Base-by-base conservation (phyloP, 1,140 invertebrate species). In the Globodera rostochiensis region DNA sequence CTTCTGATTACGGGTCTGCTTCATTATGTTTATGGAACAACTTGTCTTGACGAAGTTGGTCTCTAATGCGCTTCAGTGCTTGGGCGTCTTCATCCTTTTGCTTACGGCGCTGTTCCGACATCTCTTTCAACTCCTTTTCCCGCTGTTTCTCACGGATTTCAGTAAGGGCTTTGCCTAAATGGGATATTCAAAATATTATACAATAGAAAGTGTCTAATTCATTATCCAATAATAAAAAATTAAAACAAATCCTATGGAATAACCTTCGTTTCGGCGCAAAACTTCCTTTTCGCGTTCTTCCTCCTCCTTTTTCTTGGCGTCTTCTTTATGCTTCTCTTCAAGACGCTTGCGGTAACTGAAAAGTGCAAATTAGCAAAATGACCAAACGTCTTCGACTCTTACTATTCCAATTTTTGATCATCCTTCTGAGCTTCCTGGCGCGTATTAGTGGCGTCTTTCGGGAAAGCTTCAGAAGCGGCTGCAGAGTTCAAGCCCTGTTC, bases 1-100 rank as follows among this genome's bases (percentile, higher is more conserved):
- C 25, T 25, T 25, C 25, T 25, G 25, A 25, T 25, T 25, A 25
- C 25, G 25, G 25, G 25, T 25, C 25, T 25, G 25, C 25, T 25
- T 25, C 25, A 25, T 25, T 25, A 25, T 25, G 25, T 60, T 15
- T 13, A 13, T 19, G n/a, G 1, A 19, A 21, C 36, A 46, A 82
- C 80, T 83, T 84, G 67, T 83, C 82, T n/a, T 64, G 21, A 11
- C 21, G 46, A 64, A 83, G 82, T 57, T 83, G 80, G 11, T 83
- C 82, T 9, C 82, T 75, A 15, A 83, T 70, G n/a, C 73, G 69
- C 57, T 82, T 50, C 57, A 83, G 70, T n/a, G 82, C 74, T 15
- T 25, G 21, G 45, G 82, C 73, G 57, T 83, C 82, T 9, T 36
- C 82, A 6, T 84, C 80, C 57, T 83, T 83, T 79, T 83, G 47